A percentile compares a stretch with the other conserved stretches of the same genome.
Evolutionary conservation across 2,797 vertebrate genomes (phyloP).

Genomic region (Amblyraja radiata): DNA sequence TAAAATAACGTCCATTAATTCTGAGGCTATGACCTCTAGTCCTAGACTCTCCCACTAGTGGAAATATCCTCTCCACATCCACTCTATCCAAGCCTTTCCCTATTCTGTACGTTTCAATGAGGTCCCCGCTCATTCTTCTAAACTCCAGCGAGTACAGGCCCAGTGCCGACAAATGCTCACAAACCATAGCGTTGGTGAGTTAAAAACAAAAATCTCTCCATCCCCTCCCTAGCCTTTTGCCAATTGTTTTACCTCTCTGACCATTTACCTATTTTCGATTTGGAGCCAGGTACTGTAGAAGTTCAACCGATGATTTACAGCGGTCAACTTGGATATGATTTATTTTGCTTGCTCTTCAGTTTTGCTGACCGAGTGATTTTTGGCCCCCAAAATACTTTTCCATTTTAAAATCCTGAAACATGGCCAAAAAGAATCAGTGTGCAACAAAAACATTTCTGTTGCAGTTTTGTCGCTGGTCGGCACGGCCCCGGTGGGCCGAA

Average conservation of each 20-base stretch:
- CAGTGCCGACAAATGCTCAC: not conserved
- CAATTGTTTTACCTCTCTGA: not conserved
- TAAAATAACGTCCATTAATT: too few relatives aligned
- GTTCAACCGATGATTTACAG: not conserved
- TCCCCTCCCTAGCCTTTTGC: not conserved
- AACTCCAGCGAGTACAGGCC: too few relatives aligned
- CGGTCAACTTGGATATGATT: not conserved
- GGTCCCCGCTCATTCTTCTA: too few relatives aligned
- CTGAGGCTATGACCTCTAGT: too few relatives aligned
- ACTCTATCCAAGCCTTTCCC: too few relatives aligned
- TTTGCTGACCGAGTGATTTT: not conserved
- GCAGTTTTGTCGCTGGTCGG: not conserved
- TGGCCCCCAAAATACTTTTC: not conserved
- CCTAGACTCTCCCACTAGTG: too few relatives aligned
- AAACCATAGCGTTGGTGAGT: not conserved
- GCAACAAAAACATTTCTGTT: not conserved
- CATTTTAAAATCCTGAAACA: not conserved
- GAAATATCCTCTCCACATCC: too few relatives aligned
- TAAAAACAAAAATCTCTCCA: not conserved
- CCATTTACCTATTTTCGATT: too few relatives aligned
- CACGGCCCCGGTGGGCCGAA: too few relatives aligned
- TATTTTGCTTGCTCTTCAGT: not conserved
- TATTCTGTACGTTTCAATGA: too few relatives aligned
- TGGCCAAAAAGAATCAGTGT: not conserved
- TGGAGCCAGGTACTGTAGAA: not conserved